Evolutionary conservation across 2,888 invertebrate genomes (phyloP), one percentile per base, ranked within the genome.

Genomic region (Heteromyza rotundicornis): DNA sequence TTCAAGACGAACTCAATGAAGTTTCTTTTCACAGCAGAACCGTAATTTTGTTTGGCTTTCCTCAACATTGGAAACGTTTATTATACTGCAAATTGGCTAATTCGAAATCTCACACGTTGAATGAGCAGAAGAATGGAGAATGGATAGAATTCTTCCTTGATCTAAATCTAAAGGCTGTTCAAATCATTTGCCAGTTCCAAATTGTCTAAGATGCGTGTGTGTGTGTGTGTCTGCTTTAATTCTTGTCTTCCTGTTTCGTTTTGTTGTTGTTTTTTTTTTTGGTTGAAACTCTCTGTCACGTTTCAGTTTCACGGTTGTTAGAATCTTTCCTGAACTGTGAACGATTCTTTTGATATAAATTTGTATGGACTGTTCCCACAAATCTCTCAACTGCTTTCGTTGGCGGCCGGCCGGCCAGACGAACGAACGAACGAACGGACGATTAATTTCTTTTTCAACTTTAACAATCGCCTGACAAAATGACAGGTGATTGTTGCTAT

Each of bases 401-500:
- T 52, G 52, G 22, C n/a, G 2, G 32, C 12, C 8, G 49, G 50
- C 22, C 10, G 47, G 23, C n/a, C n/a, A n/a, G n/a, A n/a, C n/a
- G n/a, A n/a, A n/a, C n/a, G n/a, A n/a, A n/a, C n/a, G n/a, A n/a
- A n/a, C 24, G 56, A 32, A n/a, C 10, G 35, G 7, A 17, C 24
- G 52, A 52, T 52, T 52, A 52, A 52, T 52, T 52, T 75, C 72
- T 70, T 75, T 72, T 69, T 70, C 68, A 74, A 75, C 77, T 77
- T 78, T 78, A 70, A 70, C 79, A 76, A 75, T 79, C 77, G 74
- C 73, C 76, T 78, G 79, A 72, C 77, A 78, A 70, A 73, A 70
- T 77, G 77, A 77, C 79, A 77, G 79, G 77, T 78, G 77, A 78
- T 74, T 73, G 74, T 75, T 72, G 76, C 50, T 74, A 73, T 75